These are phyloP conservation scores for Caenorhabditis japonica DNA, from an alignment of 2,888 invertebrate species.

Conservation along the genomic window DNA sequence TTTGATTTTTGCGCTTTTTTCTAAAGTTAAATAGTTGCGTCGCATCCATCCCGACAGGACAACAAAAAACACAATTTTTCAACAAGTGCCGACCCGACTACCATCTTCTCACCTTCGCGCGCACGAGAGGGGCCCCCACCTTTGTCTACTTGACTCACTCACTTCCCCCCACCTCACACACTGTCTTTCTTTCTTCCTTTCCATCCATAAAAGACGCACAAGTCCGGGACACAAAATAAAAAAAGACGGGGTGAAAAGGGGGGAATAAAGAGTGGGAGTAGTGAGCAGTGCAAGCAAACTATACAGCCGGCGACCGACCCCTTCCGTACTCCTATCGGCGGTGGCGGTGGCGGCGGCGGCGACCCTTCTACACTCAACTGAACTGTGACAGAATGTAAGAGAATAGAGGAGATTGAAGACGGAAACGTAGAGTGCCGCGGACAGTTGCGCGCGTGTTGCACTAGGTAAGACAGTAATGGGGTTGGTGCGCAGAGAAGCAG, in stretches of 20 bases:
- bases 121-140: conserved; percentile 30
- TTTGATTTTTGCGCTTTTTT: conserved; percentile 35
- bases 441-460: too few relatives aligned
- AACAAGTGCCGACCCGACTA: conserved; percentile 32
- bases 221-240: too few relatives aligned
- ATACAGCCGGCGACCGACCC: conserved; percentile 8
- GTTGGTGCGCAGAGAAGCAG: too few relatives aligned
- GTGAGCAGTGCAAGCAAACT: conserved; percentile 35
- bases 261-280: conserved; percentile 6
- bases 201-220: conserved; percentile 35
- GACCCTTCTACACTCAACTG: conserved; percentile 17
- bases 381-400: conserved; percentile 12
- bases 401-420: too few relatives aligned
- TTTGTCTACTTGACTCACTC: too few relatives aligned
- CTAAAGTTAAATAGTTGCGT: not conserved
- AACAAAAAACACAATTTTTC: conserved; percentile 46
- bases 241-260: too few relatives aligned
- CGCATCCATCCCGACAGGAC: conserved; percentile 9
- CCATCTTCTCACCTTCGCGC: conserved; percentile 4
- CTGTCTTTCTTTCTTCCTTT: conserved; percentile 14
- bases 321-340: too few relatives aligned
- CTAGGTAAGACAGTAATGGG: too few relatives aligned
- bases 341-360: too few relatives aligned
- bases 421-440: too few relatives aligned
- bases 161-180: too few relatives aligned